phyloP scores from a whole-genome alignment of 2,888 invertebrate genomes.

The Tenthredo notha region DNA sequence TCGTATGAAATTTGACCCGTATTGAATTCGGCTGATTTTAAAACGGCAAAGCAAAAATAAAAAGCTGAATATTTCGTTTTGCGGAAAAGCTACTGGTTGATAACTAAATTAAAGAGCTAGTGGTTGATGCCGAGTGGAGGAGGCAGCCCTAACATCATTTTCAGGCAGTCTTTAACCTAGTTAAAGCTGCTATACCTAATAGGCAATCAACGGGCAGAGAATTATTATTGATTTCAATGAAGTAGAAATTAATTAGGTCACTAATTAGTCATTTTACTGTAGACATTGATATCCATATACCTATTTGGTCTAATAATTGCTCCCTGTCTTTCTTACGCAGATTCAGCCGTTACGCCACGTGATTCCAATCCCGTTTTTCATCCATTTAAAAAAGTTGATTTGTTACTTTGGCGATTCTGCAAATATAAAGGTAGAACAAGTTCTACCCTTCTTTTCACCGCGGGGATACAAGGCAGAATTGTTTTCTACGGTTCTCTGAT shows the following conservation, averaged over 20 bases:
- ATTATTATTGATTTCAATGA: slow-evolving; percentile 54
- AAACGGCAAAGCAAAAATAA: not conserved
- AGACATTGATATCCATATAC: not conserved
- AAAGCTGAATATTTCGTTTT: slow-evolving; percentile 8
- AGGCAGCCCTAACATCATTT: slow-evolving; percentile 64
- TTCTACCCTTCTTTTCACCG: not conserved
- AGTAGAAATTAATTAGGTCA: slow-evolving; percentile 1
- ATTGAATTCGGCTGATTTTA: not conserved
- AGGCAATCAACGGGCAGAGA: slow-evolving; percentile 62
- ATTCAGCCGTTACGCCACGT: not conserved
- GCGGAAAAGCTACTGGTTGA: not conserved
- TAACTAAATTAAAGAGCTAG: slow-evolving; percentile 35
- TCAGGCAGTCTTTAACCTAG: slow-evolving; percentile 64
- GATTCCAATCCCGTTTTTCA: not conserved
- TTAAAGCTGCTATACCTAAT: slow-evolving; percentile 62
- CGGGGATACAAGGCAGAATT: not conserved
- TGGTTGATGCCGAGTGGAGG: slow-evolving; percentile 29
- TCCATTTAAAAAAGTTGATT: not conserved
- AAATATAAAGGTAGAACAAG: not conserved
- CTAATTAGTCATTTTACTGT: not conserved
- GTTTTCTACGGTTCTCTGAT: not conserved
- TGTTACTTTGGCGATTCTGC: not conserved
- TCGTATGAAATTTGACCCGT: not conserved
- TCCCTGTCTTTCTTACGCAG: not conserved
- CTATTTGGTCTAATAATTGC: not conserved